These are phyloP conservation scores for Anguilla pacifica DNA, from an alignment of 2,797 vertebrate genomes.

Conservation along the genomic window DNA sequence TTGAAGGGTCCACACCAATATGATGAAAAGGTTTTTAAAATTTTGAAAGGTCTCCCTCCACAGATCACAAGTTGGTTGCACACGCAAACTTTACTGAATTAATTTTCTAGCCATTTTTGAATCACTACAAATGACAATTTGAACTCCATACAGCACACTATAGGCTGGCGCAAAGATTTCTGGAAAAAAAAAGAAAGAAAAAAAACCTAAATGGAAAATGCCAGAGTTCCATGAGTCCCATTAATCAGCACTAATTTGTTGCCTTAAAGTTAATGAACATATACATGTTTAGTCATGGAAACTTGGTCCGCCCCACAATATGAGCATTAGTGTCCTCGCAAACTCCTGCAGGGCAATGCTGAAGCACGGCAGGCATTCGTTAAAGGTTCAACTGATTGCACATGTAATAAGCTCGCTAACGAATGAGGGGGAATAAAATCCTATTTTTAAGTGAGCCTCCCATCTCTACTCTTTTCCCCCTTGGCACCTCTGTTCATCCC, in stretches of 20 bases:
- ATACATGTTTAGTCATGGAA: slow-evolving; percentile 25
- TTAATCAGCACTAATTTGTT: slow-evolving; percentile 1
- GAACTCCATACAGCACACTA: background rate
- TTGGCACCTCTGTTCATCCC: background rate
- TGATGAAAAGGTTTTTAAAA: background rate
- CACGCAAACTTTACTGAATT: too few relatives aligned
- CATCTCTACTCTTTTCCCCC: background rate
- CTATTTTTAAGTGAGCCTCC: slow-evolving; percentile 6
- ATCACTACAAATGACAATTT: background rate
- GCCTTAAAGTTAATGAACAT: slow-evolving; percentile 27
- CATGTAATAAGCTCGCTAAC: background rate
- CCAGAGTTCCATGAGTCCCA: background rate
- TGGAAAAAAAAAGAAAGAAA: background rate
- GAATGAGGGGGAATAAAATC: background rate
- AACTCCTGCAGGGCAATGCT: slow-evolving; percentile 13
- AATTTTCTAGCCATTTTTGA: too few relatives aligned
- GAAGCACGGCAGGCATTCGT: background rate
- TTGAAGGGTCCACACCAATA: background rate
- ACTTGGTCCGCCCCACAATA: background rate
- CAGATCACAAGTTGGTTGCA: too few relatives aligned
- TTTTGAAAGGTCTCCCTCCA: background rate
- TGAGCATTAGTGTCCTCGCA: slow-evolving; percentile 24
- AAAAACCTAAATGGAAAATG: background rate
- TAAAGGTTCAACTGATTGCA: slow-evolving; percentile 22
- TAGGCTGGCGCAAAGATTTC: background rate